Base-by-base conservation (phyloP, 2,797 vertebrate genomes). In the Arrhamphus sclerolepis region DNA sequence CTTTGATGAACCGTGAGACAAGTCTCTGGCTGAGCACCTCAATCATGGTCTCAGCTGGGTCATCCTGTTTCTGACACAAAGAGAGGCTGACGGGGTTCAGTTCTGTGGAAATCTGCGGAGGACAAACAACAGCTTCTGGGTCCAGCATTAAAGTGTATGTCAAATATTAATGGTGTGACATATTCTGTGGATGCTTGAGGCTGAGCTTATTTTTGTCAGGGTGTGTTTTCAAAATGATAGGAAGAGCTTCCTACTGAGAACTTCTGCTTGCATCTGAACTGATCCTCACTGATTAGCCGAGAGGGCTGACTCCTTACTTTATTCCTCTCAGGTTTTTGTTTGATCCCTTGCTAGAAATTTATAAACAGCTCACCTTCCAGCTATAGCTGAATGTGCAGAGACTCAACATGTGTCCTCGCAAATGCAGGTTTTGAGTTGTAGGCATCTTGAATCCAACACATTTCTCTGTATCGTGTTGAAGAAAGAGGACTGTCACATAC, bases 1-100 rank as follows among this genome's bases (percentile, higher is more conserved):
- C 79, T 75, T 77, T 66, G 46, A 66, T 66, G 61, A 81, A 81
- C 72, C 66, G 43, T 50, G 58, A 82, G 78, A 76, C 26, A 29
- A 58, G 63, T 58, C 66, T 34, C 1, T 48, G 22, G 18, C 46
- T 65, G 77, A 70, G 63, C 51, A 71, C 64, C 58, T 67, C 60
- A 51, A 76, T 77, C 69, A 46, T 10, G 56, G 68, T 58, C 55
- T 74, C 40, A 48, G 72, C 64, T 74, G 18, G 59, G 77, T 75
- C 62, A 48, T 63, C 65, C 72, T 53, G 43, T 46, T 73, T 50
- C 61, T 55, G 57, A 67, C 56, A 73, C 22, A 41, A 39, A 57
- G 51, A 47, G 38, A 64, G 5, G 47, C 24, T 28, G 22, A 22
- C 44, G 2, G 63, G 29, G 55, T 63, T 63, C 53, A 40, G 24